phyloP scores from a whole-genome alignment of 2,797 vertebrate species.

The Brachymystax lenok region DNA sequence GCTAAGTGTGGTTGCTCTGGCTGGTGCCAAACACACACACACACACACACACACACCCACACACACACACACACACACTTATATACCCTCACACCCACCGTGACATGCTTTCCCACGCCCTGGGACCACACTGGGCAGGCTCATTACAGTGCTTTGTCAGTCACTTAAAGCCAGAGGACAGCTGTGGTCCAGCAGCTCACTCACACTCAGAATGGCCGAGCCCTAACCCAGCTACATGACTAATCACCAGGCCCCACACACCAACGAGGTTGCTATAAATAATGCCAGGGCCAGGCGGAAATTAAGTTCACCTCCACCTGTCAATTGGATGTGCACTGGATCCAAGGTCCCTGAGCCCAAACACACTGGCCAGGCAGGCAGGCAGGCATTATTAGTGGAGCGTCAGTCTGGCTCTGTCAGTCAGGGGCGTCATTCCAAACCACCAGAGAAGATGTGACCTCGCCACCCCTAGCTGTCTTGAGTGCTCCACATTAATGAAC shows the following conservation, averaged over 20 bases:
- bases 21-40: too few relatives aligned
- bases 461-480: conserved; percentile 33
- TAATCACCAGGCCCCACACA: conserved; percentile 26
- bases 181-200: conserved; percentile 43
- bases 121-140: conserved; percentile 39
- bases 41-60: too few relatives aligned
- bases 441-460: conserved; percentile 47
- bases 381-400: conserved; percentile 37
- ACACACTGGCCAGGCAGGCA: conserved; percentile 13
- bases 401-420: conserved; percentile 43
- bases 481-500: conserved; percentile 49
- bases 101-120: conserved; percentile 55
- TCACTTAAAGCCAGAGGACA: conserved; percentile 54
- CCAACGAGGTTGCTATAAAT: conserved; percentile 7
- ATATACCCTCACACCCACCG: conserved; percentile 2
- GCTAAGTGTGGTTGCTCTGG: neutral
- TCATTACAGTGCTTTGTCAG: conserved; percentile 44
- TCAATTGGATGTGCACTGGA: neutral
- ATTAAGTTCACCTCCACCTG: neutral
- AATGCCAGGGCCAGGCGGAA: neutral
- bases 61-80: conserved; percentile 12
- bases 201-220: neutral
- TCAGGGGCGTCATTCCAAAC: conserved; percentile 43
- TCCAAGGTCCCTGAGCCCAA: conserved; percentile 31
- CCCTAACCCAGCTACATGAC: conserved; percentile 25